These are phyloP conservation scores for Pavo muticus DNA, from an alignment of 2,113 vertebrate genomes.

Conservation along the genomic window DNA sequence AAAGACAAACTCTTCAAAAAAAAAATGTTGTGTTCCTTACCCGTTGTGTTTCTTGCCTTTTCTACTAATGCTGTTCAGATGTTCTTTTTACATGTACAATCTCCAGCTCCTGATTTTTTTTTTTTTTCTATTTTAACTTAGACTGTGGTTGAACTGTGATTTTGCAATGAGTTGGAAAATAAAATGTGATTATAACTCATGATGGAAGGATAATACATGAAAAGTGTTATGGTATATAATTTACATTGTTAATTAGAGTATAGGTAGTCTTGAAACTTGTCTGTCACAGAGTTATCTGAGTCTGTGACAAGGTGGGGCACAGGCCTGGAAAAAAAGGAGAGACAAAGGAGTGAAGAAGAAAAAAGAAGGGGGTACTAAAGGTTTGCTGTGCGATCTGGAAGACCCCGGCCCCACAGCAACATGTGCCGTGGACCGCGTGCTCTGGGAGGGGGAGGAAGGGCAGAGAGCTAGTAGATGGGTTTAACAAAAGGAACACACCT, in stretches of 20 bases:
- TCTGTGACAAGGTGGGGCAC: no score
- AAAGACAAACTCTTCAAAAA: background rate
- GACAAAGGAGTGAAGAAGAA: no score
- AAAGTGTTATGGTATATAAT: background rate
- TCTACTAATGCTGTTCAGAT: background rate
- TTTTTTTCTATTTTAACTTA: background rate
- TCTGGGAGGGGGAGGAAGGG: no score
- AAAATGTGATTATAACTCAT: background rate
- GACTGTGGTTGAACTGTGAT: background rate
- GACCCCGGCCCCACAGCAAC: no score
- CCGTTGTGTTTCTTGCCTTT: background rate
- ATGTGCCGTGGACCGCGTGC: no score
- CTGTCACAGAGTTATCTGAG: no score
- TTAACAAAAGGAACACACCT: no score
- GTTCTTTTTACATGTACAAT: background rate
- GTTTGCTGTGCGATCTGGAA: no score
- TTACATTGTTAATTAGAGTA: background rate
- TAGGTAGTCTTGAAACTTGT: background rate
- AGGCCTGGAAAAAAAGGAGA: no score
- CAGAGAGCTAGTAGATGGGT: no score
- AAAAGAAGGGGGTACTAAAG: no score
- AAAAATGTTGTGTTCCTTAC: background rate
- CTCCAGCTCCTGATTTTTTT: background rate
- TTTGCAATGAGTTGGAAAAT: background rate
- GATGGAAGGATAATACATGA: background rate